phyloP scores from a whole-genome alignment of 1,140 invertebrate species.

The Drosophila pectinifera region DNA sequence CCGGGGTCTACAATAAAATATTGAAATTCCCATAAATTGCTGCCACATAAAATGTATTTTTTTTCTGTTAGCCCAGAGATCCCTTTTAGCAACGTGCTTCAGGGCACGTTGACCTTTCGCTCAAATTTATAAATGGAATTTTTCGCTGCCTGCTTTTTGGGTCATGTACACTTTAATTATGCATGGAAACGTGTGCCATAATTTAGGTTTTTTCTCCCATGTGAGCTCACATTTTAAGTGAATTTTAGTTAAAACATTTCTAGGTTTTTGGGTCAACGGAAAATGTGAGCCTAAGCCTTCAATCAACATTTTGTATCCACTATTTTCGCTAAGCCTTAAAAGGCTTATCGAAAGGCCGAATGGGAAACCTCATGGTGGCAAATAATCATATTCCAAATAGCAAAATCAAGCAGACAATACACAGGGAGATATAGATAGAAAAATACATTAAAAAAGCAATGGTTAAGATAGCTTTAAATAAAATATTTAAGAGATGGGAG shows the following conservation, averaged over 20 bases:
- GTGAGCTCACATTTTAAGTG: constrained; percentile 34
- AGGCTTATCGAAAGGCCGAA: not conserved
- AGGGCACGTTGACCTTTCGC: constrained; percentile 28
- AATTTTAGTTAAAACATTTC: constrained; percentile 33
- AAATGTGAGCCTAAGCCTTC: constrained; percentile 20
- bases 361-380: not conserved
- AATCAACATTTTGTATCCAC: constrained; percentile 25
- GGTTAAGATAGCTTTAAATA: too few relatives aligned
- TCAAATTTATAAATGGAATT: constrained; percentile 30
- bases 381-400: constrained; percentile 57
- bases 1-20: constrained; percentile 19
- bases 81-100: constrained; percentile 23
- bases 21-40: constrained; percentile 39
- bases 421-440: not conserved
- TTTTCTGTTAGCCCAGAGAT: constrained; percentile 3
- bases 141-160: constrained; percentile 41
- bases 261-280: constrained; percentile 27
- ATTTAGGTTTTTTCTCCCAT: constrained; percentile 15
- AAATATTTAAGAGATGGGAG: not conserved
- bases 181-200: constrained; percentile 59
- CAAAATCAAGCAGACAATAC: constrained; percentile 10
- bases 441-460: not conserved
- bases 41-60: constrained; percentile 10
- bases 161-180: constrained; percentile 61
- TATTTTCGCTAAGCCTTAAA: constrained; percentile 10